Base-by-base conservation (phyloP, 1,140 invertebrate genomes). In the Tetraneura akinire region DNA sequence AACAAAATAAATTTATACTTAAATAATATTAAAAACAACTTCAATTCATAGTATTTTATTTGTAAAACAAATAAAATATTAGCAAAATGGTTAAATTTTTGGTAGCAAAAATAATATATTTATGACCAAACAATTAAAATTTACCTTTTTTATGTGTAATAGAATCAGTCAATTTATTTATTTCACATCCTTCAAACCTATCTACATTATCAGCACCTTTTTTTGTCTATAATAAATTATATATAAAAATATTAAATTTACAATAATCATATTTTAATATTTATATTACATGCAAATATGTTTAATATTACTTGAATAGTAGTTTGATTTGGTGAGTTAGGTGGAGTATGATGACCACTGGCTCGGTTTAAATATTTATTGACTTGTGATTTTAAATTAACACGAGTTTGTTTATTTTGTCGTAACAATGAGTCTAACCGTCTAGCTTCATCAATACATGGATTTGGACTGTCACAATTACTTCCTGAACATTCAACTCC, bases 381-480 rank as follows among this genome's bases (percentile, higher is more conserved):
- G 8, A 78, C 53, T 55, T 74, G 71, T 55, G 71, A 13, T 78
- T 60, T 78, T 45, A 62, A 26, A 60, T 60, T 62, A 45, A 29
- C 55, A 45, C 53, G 74, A 47, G 74, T 47, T 60, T 78, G 51
- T 47, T 78, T 78, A 57, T 57, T 78, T 60, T 78, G 74, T 62
- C 74, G 55, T n/a, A 81, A 78, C 21, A 81, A 76, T 49, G 45
- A 60, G 26, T 81, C 80, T 37, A 81, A 62, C 76, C 80, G 45
- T 78, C 62, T 81, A 21, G 71, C 80, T 68, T 81, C 70, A 68
- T 81, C 80, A 51, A 62, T 14, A 78, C 53, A 62, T 23, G 80
- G 80, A 78, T 74, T 74, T 23, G 80, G 80, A 51, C 80, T 81
- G 23, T 81, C 80, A 57, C 80, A 81, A 23, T 81, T 73, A 55